These are phyloP conservation scores for Drosophila persimilis DNA, from an alignment of 1,140 invertebrate genomes.

Conservation along the genomic window DNA sequence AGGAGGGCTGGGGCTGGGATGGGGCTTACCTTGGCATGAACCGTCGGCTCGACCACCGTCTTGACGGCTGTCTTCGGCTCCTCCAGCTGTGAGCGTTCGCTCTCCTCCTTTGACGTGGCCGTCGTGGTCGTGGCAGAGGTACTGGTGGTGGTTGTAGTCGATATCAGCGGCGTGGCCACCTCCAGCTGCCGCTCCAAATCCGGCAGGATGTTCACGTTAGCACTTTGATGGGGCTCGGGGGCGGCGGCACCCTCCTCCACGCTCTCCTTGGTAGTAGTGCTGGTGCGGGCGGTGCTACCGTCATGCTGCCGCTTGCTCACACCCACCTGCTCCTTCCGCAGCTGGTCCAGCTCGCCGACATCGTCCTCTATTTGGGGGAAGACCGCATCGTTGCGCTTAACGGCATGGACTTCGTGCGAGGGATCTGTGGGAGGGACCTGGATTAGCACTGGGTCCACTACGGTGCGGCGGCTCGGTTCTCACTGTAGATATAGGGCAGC, in stretches of 20 bases:
- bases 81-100: slow-evolving; percentile 62
- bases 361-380: slow-evolving; percentile 74
- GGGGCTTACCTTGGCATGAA: slow-evolving; percentile 40
- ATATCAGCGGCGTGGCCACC: slow-evolving; percentile 68
- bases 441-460: not conserved
- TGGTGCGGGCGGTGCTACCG: slow-evolving; percentile 62
- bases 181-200: slow-evolving; percentile 74
- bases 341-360: slow-evolving; percentile 73
- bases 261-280: slow-evolving; percentile 67
- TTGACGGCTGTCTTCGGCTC: slow-evolving; percentile 60
- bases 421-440: slow-evolving; percentile 38
- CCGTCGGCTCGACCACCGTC: slow-evolving; percentile 59
- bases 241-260: slow-evolving; percentile 51
- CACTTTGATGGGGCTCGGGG: slow-evolving; percentile 23
- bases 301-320: slow-evolving; percentile 56
- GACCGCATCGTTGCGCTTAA: slow-evolving; percentile 33
- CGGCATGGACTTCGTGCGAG: slow-evolving; percentile 16
- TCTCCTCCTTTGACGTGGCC: slow-evolving; percentile 61
- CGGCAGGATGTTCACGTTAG: slow-evolving; percentile 46
- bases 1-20: slow-evolving; percentile 18
- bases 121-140: slow-evolving; percentile 69
- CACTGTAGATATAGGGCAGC: slow-evolving; percentile 68
- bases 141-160: slow-evolving; percentile 68
- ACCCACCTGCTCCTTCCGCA: slow-evolving; percentile 45
- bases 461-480: slow-evolving; percentile 15